phyloP scores from a whole-genome alignment of 1,140 invertebrate species.

The Ceratoteleas bidentatus region DNA sequence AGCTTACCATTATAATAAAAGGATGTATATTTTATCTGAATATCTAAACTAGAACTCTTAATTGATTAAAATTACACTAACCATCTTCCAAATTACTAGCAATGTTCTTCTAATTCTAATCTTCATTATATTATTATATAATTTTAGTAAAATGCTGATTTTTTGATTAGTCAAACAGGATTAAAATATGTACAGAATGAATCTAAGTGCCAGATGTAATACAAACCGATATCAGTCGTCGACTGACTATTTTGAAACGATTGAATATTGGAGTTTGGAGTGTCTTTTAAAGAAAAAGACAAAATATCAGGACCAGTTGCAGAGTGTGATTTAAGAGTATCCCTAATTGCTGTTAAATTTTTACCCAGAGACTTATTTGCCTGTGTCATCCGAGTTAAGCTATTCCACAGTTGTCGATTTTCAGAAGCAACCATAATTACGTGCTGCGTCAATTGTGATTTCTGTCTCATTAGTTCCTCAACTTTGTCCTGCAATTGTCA shows the following conservation, averaged over 20 bases:
- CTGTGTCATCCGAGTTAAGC: conserved; percentile 85
- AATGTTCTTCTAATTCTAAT: too few relatives aligned
- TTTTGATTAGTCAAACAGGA: not conserved
- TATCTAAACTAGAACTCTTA: too few relatives aligned
- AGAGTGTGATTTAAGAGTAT: conserved; percentile 79
- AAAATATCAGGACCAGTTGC: conserved; percentile 66
- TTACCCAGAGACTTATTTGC: conserved; percentile 82
- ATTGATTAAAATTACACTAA: too few relatives aligned
- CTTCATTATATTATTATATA: too few relatives aligned
- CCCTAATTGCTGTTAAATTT: conserved; percentile 81
- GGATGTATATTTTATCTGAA: too few relatives aligned
- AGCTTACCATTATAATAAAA: too few relatives aligned
- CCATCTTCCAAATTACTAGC: too few relatives aligned
- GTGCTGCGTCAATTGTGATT: conserved; percentile 87
- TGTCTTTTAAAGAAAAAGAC: conserved; percentile 70
- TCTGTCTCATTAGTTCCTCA: conserved; percentile 86
- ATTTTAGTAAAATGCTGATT: too few relatives aligned
- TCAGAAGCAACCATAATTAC: conserved; percentile 90
- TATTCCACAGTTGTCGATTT: conserved; percentile 89
- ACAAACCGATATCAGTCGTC: conserved; percentile 67
- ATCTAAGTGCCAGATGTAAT: conserved; percentile 10
- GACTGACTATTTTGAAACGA: conserved; percentile 71
- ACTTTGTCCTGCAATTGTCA: conserved; percentile 81
- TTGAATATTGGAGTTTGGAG: conserved; percentile 42
- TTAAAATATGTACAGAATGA: conserved; percentile 45